phyloP scores from a whole-genome alignment of 2,888 invertebrate species.

The Corythucha ciliata region DNA sequence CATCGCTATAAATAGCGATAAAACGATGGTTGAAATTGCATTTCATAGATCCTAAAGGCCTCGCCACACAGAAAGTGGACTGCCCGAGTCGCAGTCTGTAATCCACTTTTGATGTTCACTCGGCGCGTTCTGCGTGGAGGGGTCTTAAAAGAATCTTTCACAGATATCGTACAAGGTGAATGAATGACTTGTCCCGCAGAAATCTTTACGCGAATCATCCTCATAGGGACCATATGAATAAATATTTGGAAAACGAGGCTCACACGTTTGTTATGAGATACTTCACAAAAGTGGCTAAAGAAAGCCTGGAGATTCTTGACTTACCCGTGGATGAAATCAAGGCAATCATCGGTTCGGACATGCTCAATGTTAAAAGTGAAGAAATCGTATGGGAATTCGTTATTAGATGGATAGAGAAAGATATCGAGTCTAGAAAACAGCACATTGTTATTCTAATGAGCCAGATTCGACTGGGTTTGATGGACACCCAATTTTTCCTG shows the following conservation, averaged over 20 bases:
- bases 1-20: no score
- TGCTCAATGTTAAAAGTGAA: slow-evolving; percentile 78
- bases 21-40: no score
- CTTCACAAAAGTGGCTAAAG: slow-evolving; percentile 59
- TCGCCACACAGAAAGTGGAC: no score
- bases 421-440: slow-evolving; percentile 59
- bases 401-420: slow-evolving; percentile 75
- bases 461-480: slow-evolving; percentile 68
- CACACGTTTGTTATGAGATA: slow-evolving; percentile 63
- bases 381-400: slow-evolving; percentile 80
- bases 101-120: no score
- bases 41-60: no score
- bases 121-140: no score
- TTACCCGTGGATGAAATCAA: slow-evolving; percentile 63
- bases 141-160: background rate
- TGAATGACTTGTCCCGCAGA: no score
- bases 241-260: slow-evolving; percentile 58
- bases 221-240: slow-evolving; percentile 59
- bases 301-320: slow-evolving; percentile 61
- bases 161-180: no score
- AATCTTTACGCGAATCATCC: no score
- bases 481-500: slow-evolving; percentile 82
- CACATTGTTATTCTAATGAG: slow-evolving; percentile 70
- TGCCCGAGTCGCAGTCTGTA: no score
- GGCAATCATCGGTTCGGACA: slow-evolving; percentile 68